Evolutionary conservation across 2,797 vertebrate species (phyloP), one percentile per base, ranked within the genome.

Genomic region (Mus minutoides): DNA sequence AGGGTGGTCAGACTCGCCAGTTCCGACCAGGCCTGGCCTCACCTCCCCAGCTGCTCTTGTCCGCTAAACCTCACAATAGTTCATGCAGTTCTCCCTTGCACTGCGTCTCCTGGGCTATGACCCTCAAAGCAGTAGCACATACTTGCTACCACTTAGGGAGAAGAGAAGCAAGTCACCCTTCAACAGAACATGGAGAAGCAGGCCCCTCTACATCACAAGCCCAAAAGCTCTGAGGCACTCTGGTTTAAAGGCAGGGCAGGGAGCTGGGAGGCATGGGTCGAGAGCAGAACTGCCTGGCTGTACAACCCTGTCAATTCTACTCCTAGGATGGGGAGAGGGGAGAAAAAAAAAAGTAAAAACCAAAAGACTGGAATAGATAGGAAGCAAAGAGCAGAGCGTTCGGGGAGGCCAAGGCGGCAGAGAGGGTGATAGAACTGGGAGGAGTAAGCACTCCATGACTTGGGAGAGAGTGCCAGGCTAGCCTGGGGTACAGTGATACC

Each of bases 21-120:
- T 24, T 62, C 29, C 4, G 8, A 24, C n/a, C 17, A 22, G 58
- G 43, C 43, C 83, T 22, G 43, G 40, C 43, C 34, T 52, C 14
- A 26, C 34, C 22, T 37, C 46, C 22, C 24, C n/a, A 73, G 26
- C 0, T 5, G 10, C 16, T 58, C 7, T 9, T 73, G 49, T 43
- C 85, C 1, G 4, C 22, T 54, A 37, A n/a, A 2, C 49, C 67
- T 29, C 16, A 19, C 6, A 40, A 19, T 3, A 58, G 24, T 22
- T 21, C 10, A 21, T 0, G 2, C 24, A n/a, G 29, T 19, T 29
- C 46, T 19, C 49, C 10, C 14, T 29, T 6, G 10, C 43, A 5
- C 58, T 16, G 6, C 13, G 49, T 52, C 17, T 22, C 1, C 6
- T 21, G 8, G 29, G 21, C 21, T 26, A 17, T 16, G 71, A 2